Evolutionary conservation across 2,113 vertebrate species (phyloP), one percentile per base, ranked within the genome.

Genomic region (Scatophagus argus): DNA sequence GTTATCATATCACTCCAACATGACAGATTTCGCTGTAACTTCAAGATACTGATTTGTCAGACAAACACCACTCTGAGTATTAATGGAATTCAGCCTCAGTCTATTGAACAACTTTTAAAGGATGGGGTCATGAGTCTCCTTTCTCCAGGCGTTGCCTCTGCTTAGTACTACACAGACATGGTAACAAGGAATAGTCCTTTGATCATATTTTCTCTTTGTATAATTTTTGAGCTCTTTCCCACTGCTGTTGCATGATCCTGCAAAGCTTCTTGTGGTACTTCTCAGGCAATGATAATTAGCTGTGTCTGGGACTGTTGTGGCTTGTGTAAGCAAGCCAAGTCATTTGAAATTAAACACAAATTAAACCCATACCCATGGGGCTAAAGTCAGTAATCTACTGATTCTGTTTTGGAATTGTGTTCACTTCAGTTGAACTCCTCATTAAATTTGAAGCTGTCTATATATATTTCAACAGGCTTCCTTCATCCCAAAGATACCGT

Each of bases 281-380:
- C 32, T 55, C 46, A 36, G 49, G 72, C 55, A 52, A 39, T 63
- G 49, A 63, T 76, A 73, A 85, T 77, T 76, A 80, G 39, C 61
- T 23, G 13, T 76, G 51, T 75, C 63, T 49, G 19, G 44, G 51
- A 81, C 63, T 49, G 19, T 54, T 11, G 12, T 52, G 36, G 43
- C 63, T 77, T 66, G 36, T 76, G 27, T 55, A 47, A 72, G 62
- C 23, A 36, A 29, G 31, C 51, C 31, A 61, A n/a, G 17, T 69
- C 55, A 64, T 61, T 55, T 73, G 56, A 47, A 46, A 38, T 46
- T 19, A 64, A 77, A 77, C n/a, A n/a, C n/a, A 54, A 49, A 39
- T 10, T 46, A 74, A 74, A 79, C 27, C 58, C 27, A 58, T 74
- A 62, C 27, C 81, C 63, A 27, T 13, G 21, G 23, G 71, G 60